phyloP scores from a whole-genome alignment of 2,113 vertebrate species.

The Balaeniceps rex region DNA sequence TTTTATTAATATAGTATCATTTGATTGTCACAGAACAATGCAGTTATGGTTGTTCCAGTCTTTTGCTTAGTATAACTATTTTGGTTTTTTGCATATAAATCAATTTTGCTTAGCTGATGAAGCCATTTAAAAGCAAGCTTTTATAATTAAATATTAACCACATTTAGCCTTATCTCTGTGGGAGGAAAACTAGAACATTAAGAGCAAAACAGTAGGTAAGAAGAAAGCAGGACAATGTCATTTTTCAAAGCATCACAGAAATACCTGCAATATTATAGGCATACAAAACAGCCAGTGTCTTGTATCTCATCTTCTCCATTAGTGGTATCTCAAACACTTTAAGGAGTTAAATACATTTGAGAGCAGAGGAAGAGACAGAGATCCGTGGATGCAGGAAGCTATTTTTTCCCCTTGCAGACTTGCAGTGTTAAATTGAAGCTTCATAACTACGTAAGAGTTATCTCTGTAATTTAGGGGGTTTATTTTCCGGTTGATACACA shows the following conservation, averaged over 20 bases:
- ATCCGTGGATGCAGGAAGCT: background rate
- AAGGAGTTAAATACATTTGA: background rate
- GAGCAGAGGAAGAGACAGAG: background rate
- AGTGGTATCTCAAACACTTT: background rate
- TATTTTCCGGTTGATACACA: background rate
- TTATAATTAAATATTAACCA: background rate
- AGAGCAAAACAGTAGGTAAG: background rate
- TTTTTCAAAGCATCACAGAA: background rate
- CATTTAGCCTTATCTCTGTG: background rate
- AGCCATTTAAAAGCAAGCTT: background rate
- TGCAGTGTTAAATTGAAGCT: background rate
- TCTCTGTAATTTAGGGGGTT: conserved; percentile 13
- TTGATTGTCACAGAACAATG: background rate
- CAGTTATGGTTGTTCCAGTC: background rate
- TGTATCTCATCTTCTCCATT: background rate
- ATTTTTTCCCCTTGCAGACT: background rate
- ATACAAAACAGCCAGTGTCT: background rate
- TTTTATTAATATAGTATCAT: background rate
- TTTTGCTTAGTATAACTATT: background rate
- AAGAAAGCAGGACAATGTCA: background rate
- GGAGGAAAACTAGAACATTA: background rate
- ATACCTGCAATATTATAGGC: background rate
- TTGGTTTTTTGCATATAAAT: background rate
- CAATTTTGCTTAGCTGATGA: background rate
- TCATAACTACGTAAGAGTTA: conserved; percentile 7